phyloP scores from a whole-genome alignment of 2,797 vertebrate genomes.

The Spinus pinus region DNA sequence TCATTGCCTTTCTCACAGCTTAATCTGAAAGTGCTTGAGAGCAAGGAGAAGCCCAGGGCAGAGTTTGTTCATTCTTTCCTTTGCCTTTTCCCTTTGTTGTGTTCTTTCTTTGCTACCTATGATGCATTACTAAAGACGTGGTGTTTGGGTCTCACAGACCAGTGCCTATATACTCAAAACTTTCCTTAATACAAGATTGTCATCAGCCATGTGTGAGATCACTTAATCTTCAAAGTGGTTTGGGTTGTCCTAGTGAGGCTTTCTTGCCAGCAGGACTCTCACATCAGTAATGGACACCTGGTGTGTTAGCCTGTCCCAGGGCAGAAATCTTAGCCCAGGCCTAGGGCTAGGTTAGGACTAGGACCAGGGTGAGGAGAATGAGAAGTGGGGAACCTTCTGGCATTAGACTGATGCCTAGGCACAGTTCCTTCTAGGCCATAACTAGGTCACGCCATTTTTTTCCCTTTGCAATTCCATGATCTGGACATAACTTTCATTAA shows the following conservation, averaged over 20 bases:
- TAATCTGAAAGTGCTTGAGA: background rate
- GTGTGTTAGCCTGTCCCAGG: background rate
- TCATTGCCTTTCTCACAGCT: background rate
- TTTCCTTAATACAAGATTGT: background rate
- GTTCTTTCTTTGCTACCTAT: background rate
- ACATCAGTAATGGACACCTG: rapidly evolving
- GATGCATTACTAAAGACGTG: background rate
- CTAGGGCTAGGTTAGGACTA: background rate
- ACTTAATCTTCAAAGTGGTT: background rate
- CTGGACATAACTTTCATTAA: background rate
- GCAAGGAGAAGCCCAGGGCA: background rate
- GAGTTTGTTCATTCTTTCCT: background rate
- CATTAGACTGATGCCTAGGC: background rate
- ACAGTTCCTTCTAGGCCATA: background rate
- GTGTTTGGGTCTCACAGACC: background rate
- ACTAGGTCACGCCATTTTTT: background rate
- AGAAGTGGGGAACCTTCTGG: background rate
- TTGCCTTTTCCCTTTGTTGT: background rate
- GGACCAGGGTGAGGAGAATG: background rate
- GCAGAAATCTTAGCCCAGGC: background rate
- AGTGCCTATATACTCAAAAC: background rate
- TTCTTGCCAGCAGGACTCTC: background rate
- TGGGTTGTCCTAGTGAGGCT: rapidly evolving
- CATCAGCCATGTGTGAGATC: background rate
- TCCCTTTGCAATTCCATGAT: background rate